Conservation (phyloP, 2,888 invertebrate species). For the Idaea dimidiata region DNA sequence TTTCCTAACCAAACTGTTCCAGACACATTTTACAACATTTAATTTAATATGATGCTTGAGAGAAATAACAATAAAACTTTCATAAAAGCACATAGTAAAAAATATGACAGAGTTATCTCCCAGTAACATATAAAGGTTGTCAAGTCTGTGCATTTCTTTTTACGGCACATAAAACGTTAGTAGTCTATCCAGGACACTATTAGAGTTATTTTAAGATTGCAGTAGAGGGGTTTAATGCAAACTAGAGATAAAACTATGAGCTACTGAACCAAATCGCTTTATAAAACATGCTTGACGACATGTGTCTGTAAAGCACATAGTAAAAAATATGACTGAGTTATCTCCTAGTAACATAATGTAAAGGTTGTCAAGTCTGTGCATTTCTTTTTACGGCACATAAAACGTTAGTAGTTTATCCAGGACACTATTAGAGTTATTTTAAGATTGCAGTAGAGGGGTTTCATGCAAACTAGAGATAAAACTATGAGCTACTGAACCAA, state of each 20-base stretch:
- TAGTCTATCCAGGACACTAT: slow-evolving; percentile 29
- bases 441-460: slow-evolving; percentile 15
- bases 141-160: slow-evolving; percentile 33
- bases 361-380: slow-evolving; percentile 28
- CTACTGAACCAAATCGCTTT: too few relatives aligned
- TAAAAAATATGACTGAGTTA: slow-evolving; percentile 35
- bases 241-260: slow-evolving; percentile 15
- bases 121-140: slow-evolving; percentile 31
- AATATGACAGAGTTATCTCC: slow-evolving; percentile 33
- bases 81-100: slow-evolving; percentile 34
- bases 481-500: slow-evolving; percentile 7
- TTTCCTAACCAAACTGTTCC: neutral
- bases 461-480: slow-evolving; percentile 16
- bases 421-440: slow-evolving; percentile 33
- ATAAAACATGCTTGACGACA: too few relatives aligned
- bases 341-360: slow-evolving; percentile 30
- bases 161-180: slow-evolving; percentile 34
- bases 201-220: slow-evolving; percentile 27
- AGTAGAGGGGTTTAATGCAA: slow-evolving; percentile 13
- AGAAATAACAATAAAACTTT: slow-evolving; percentile 29
- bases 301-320: slow-evolving; percentile 20
- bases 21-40: slow-evolving; percentile 23
- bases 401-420: slow-evolving; percentile 26
- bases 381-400: slow-evolving; percentile 38
- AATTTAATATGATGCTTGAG: slow-evolving; percentile 27